These are phyloP conservation scores for Agonopterix arenella DNA, from an alignment of 2,888 invertebrate genomes.

Conservation along the genomic window DNA sequence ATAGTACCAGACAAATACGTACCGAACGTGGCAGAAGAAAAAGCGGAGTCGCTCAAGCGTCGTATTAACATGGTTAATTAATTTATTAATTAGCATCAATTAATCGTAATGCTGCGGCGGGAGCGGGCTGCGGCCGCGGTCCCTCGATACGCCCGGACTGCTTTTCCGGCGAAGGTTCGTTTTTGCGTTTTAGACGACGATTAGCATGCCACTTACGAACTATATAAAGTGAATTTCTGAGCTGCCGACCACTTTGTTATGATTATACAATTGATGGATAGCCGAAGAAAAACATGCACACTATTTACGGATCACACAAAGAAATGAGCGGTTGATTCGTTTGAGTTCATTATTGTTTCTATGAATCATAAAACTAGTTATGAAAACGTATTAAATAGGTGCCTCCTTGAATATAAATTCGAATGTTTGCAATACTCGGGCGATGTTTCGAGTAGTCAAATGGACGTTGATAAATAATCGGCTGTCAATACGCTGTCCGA, in stretches of 20 bases:
- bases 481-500: conserved; percentile 55
- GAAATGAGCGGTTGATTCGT: conserved; percentile 30
- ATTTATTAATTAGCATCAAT: conserved; percentile 73
- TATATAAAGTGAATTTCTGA: conserved; percentile 37
- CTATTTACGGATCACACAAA: conserved; percentile 23
- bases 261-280: conserved; percentile 16
- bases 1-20: conserved; percentile 19
- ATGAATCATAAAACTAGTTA: conserved; percentile 24
- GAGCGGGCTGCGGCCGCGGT: conserved; percentile 37
- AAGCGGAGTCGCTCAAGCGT: conserved; percentile 54
- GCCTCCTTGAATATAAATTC: conserved; percentile 36
- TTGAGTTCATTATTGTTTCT: conserved; percentile 44
- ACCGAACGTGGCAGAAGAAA: conserved; percentile 39
- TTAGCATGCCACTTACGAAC: conserved; percentile 41
- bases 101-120: conserved; percentile 55
- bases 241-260: conserved; percentile 41
- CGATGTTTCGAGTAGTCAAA: conserved; percentile 26
- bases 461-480: conserved; percentile 64
- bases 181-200: conserved; percentile 34
- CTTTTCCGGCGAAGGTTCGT: conserved; percentile 51
- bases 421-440: conserved; percentile 49
- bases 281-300: conserved; percentile 23
- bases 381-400: conserved; percentile 24
- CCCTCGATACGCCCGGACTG: conserved; percentile 48
- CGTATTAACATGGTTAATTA: conserved; percentile 69